Evolutionary conservation across 1,140 invertebrate species (phyloP), one percentile per base, ranked within the genome.

Genomic region (Branchinecta lynchi): DNA sequence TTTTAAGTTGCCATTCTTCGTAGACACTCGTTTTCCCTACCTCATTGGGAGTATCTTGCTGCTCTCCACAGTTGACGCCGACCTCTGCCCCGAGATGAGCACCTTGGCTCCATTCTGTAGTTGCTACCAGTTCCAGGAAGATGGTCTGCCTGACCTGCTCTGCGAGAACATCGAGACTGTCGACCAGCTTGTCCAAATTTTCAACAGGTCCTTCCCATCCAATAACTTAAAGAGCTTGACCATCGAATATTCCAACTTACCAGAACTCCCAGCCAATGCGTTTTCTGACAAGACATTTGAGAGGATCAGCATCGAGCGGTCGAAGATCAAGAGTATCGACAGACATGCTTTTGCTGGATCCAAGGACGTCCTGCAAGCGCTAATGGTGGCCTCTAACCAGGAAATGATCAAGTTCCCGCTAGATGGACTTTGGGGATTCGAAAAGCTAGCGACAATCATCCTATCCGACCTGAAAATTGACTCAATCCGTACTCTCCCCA

Each of bases 341-440:
- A 60, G 51, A 20, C 17, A 60, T 60, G 51, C 51, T 60, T 60
- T 60, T 20, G 12, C 12, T 60, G 51, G 51, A 12, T 60, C 51
- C 12, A 60, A 60, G 17, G 51, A 60, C 17, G 17, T 20, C 12
- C 51, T 60, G 17, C 51, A 60, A 60, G 51, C 17, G 3, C 17
- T 60, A 6, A 20, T 20, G 17, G 51, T 20, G 12, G 17, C 17
- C 12, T 12, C 12, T 15, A 60, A 60, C 6, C 2, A 60, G 1
- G 17, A 60, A 20, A 12, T 60, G 12, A 3, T 3, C 12, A 60
- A 20, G 12, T 60, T 60, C 17, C 51, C 51, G 1, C 17, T 60
- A 20, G 51, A 60, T 60, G 51, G 51, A 20, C 51, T 60, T 60
- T 60, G 51, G 51, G 51, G 51, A 20, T 60, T 60, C 17, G 51